Conservation (phyloP, 2,113 vertebrate genomes). For the Cololabis saira region DNA sequence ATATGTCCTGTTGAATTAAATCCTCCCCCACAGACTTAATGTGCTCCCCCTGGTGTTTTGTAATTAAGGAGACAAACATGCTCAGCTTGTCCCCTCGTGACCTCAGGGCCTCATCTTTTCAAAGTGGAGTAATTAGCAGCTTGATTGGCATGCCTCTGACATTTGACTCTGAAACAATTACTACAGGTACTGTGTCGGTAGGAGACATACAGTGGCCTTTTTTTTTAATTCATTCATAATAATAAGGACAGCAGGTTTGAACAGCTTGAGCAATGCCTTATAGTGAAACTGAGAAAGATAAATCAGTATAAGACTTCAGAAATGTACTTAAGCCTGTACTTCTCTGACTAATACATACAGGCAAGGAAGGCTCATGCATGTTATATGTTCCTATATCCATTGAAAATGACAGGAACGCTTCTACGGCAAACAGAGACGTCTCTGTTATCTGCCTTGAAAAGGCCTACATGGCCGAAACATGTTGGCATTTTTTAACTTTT, state of each 20-base stretch:
- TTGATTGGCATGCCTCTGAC: slow-evolving; percentile 45
- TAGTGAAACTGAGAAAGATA: background rate
- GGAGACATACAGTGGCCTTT: background rate
- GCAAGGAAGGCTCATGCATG: too few species aligned
- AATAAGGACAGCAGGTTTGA: background rate
- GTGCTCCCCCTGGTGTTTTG: slow-evolving; percentile 42
- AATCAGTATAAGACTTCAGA: background rate
- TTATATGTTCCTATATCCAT: background rate
- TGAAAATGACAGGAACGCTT: too few species aligned
- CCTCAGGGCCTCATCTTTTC: slow-evolving; percentile 37
- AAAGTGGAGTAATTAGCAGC: slow-evolving; percentile 64
- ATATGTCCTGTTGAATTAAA: slow-evolving; percentile 50
- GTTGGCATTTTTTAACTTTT: too few species aligned
- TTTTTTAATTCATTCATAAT: slow-evolving; percentile 8
- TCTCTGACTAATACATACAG: background rate
- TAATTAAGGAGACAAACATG: slow-evolving; percentile 52
- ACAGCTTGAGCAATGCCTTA: background rate
- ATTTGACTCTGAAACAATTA: slow-evolving; percentile 64
- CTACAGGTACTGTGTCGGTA: slow-evolving; percentile 15
- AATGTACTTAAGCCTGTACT: background rate
- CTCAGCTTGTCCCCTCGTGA: slow-evolving; percentile 29
- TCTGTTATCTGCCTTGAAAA: too few species aligned
- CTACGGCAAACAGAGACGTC: too few species aligned
- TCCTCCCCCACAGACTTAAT: slow-evolving; percentile 45
- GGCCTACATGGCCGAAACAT: too few species aligned